Conservation (phyloP, 2,888 invertebrate species). For the Lepidonotus clava region DNA sequence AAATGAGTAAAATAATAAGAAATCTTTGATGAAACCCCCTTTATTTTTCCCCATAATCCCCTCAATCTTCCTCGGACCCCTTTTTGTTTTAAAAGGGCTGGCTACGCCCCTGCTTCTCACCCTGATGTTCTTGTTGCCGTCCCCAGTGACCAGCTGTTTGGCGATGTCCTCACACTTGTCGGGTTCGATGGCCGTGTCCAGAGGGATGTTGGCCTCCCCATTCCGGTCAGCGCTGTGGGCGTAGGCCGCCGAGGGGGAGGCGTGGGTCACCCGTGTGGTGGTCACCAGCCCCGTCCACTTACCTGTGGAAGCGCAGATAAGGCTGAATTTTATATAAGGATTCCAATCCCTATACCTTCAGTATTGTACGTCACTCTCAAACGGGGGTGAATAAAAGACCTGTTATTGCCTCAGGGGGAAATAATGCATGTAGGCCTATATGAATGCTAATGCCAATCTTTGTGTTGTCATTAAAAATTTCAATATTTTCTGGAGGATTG, state of each 20-base stretch:
- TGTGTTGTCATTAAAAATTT: too few species aligned
- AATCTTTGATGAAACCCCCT: too few species aligned
- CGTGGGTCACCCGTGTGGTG: conserved; percentile 79
- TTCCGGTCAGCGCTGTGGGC: conserved; percentile 73
- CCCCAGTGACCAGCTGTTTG: conserved; percentile 33
- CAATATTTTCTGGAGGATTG: too few species aligned
- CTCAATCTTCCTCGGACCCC: too few species aligned
- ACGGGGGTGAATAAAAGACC: too few species aligned
- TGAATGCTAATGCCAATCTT: too few species aligned
- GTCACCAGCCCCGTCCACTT: conserved; percentile 79
- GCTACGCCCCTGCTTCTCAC: not conserved
- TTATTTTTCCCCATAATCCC: too few species aligned
- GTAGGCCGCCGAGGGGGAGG: conserved; percentile 78
- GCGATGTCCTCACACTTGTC: conserved; percentile 49
- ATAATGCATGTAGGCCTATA: too few species aligned
- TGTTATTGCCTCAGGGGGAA: too few species aligned
- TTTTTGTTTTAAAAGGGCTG: too few species aligned
- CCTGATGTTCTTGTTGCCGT: conserved; percentile 37
- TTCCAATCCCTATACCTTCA: not conserved
- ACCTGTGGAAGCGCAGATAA: conserved; percentile 66
- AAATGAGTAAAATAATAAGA: too few species aligned
- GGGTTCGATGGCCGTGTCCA: not conserved
- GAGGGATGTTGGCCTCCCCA: conserved; percentile 32
- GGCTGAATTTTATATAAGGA: not conserved
- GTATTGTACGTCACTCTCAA: too few species aligned